phyloP scores from a whole-genome alignment of 1,140 invertebrate species.

The Ceratosolen solmsi region DNA sequence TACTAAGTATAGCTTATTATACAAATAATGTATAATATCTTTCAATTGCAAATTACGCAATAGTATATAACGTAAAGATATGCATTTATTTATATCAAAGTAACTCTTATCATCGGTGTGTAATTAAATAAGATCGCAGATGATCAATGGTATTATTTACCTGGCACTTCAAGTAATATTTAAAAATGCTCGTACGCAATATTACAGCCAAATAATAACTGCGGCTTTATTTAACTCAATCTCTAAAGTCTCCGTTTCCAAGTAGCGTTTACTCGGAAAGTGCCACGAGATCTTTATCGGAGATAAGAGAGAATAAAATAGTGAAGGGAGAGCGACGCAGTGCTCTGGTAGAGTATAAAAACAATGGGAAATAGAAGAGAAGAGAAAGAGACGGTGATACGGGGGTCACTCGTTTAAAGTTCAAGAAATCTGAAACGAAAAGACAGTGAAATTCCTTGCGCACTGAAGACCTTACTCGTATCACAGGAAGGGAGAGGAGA shows the following conservation, averaged over 20 bases:
- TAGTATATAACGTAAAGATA: no score
- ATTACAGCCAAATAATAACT: neutral
- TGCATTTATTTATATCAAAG: no score
- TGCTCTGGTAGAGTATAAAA: neutral
- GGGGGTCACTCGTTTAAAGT: slow-evolving; percentile 63
- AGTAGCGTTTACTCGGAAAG: slow-evolving; percentile 11
- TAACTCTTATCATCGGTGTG: no score
- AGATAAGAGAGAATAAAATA: neutral
- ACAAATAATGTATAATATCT: no score
- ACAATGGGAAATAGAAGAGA: slow-evolving; percentile 24
- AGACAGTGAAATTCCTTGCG: slow-evolving; percentile 46
- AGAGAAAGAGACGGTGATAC: slow-evolving; percentile 52
- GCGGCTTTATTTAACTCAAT: slow-evolving; percentile 41
- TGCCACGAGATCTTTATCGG: slow-evolving; percentile 11
- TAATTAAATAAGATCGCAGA: no score
- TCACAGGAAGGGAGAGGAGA: neutral
- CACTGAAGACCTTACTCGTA: neutral
- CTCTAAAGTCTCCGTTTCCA: slow-evolving; percentile 51
- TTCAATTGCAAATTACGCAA: no score
- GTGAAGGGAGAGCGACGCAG: neutral
- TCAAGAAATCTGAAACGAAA: slow-evolving; percentile 60
- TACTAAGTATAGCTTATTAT: no score
- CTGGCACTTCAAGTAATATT: no score
- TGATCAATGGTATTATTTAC: no score
- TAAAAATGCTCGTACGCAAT: neutral